phyloP scores from a whole-genome alignment of 2,888 invertebrate genomes.

The Plebejus melissa region DNA sequence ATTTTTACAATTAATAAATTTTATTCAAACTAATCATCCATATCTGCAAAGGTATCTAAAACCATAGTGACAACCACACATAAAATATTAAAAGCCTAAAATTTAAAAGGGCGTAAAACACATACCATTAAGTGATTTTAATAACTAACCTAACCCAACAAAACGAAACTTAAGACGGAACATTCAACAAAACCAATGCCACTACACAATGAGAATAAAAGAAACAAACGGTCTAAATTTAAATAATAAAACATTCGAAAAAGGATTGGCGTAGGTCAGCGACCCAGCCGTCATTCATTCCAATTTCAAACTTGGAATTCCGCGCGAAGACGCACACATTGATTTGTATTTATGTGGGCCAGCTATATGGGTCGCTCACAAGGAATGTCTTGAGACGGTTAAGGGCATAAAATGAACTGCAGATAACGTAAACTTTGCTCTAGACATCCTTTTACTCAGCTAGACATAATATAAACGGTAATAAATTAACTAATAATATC shows the following conservation, averaged over 20 bases:
- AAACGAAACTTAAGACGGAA: slow-evolving; percentile 2
- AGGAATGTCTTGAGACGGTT: slow-evolving; percentile 42
- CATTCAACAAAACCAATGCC: background rate
- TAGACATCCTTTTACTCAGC: background rate
- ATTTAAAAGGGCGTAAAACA: background rate
- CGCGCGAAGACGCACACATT: slow-evolving; percentile 67
- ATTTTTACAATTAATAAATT: background rate
- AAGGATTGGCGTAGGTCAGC: slow-evolving; percentile 67
- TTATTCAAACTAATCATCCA: background rate
- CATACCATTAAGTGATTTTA: background rate
- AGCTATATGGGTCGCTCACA: slow-evolving; percentile 63
- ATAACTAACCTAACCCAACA: slow-evolving; percentile 4
- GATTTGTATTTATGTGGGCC: slow-evolving; percentile 64
- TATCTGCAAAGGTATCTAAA: background rate
- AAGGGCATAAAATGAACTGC: slow-evolving; percentile 17
- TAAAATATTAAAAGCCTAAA: background rate
- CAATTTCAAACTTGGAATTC: slow-evolving; percentile 75
- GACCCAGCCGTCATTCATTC: slow-evolving; percentile 75
- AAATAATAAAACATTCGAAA: slow-evolving; percentile 39
- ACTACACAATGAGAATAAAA: slow-evolving; percentile 18
- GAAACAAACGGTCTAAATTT: slow-evolving; percentile 27
- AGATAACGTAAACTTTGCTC: background rate
- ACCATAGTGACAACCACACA: background rate
- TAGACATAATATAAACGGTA: background rate
- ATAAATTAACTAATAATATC: too few species aligned